A percentile compares a stretch with the other conserved stretches of the same genome.
Conservation (phyloP, 1,140 invertebrate genomes). For the Branchinecta lynchi region DNA sequence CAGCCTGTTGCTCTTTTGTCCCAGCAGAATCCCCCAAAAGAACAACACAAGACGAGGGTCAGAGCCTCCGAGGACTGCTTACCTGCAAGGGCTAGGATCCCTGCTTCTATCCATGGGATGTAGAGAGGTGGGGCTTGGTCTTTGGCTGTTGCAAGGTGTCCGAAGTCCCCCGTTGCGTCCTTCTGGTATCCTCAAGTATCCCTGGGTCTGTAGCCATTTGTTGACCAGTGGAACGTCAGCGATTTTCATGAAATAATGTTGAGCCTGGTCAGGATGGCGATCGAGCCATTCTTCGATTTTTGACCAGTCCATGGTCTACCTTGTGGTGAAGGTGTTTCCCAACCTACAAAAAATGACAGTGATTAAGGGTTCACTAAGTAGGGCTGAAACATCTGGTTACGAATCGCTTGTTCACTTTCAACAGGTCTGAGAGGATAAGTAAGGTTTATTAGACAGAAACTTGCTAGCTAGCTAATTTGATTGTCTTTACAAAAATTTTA, state of each 20-base stretch:
- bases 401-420: no score
- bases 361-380: no score
- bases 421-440: no score
- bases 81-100: constrained; percentile 25
- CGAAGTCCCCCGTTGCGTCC: neutral
- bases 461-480: no score
- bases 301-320: neutral
- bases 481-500: no score
- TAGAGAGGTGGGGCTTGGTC: constrained; percentile 23
- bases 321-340: no score
- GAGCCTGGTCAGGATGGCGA: constrained; percentile 31
- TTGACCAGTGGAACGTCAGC: constrained; percentile 36
- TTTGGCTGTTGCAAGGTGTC: constrained; percentile 27
- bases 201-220: constrained; percentile 36
- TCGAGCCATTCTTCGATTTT: constrained; percentile 38
- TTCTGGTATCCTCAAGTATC: constrained; percentile 31
- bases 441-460: no score
- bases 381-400: no score
- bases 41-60: no score
- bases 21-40: no score
- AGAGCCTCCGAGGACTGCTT: neutral
- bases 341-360: no score
- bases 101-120: constrained; percentile 22
- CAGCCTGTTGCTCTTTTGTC: no score
- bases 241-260: constrained; percentile 36